Conservation (phyloP, 2,113 vertebrate species). For the Anolis carolinensis region DNA sequence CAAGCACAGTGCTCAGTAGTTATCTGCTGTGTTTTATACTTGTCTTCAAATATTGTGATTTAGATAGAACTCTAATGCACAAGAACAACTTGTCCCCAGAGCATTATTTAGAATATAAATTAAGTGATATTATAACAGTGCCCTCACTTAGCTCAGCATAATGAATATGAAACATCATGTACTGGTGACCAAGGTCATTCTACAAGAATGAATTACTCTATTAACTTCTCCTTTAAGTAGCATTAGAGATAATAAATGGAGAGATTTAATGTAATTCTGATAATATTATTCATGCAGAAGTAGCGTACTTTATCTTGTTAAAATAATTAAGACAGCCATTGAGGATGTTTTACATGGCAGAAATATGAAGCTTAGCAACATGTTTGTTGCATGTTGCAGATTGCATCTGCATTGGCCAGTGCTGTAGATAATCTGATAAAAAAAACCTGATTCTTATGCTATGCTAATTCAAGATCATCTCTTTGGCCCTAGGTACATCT, state of each 20-base stretch:
- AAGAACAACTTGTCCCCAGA: constrained; percentile 86
- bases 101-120: constrained; percentile 94
- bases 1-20: constrained; percentile 81
- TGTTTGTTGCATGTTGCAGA: constrained; percentile 62
- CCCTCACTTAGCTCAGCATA: constrained; percentile 87
- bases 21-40: constrained; percentile 83
- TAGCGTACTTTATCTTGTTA: constrained; percentile 74
- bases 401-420: constrained; percentile 74
- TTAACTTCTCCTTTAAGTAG: constrained; percentile 93
- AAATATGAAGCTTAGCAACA: constrained; percentile 68
- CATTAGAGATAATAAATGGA: constrained; percentile 93
- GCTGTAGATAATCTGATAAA: constrained; percentile 88
- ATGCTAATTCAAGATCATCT: constrained; percentile 87
- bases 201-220: constrained; percentile 93
- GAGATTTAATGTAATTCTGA: constrained; percentile 73
- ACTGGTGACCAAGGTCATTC: constrained; percentile 90
- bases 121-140: constrained; percentile 94
- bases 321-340: constrained; percentile 74
- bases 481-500: constrained; percentile 75
- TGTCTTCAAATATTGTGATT: constrained; percentile 92
- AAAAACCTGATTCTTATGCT: constrained; percentile 86
- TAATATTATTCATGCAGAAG: constrained; percentile 81
- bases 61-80: constrained; percentile 82
- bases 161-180: constrained; percentile 95
- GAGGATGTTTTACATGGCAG: constrained; percentile 62